Evolutionary conservation across 2,797 vertebrate genomes (phyloP).

Genomic region (Typhlichthys eigenmanni): DNA sequence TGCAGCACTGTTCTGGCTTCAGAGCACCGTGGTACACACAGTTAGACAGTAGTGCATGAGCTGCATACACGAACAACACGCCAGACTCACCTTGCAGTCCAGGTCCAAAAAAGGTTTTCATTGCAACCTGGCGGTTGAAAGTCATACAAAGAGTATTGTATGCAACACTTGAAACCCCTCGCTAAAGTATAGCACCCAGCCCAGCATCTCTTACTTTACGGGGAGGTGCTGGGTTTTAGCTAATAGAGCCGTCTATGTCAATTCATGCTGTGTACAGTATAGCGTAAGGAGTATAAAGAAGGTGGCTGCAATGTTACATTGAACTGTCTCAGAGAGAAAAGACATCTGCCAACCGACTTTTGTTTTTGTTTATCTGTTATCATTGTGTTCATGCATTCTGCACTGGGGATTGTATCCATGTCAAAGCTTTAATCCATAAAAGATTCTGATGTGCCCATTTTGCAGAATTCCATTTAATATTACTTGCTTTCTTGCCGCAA

Average conservation of each 20-base stretch:
- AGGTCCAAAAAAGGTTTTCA: conserved; percentile 33
- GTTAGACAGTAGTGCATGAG: conserved; percentile 45
- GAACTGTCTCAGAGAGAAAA: conserved; percentile 39
- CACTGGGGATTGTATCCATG: conserved; percentile 65
- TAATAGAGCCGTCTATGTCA: conserved; percentile 47
- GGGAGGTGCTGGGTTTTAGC: conserved; percentile 31
- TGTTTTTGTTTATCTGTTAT: conserved; percentile 58
- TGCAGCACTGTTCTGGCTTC: conserved; percentile 52
- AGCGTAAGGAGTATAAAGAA: conserved; percentile 44
- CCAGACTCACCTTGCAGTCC: conserved; percentile 51
- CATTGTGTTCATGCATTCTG: conserved; percentile 69
- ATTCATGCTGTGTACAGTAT: conserved; percentile 15
- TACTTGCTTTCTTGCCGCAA: conserved; percentile 56
- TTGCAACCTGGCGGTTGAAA: conserved; percentile 36
- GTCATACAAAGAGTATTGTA: conserved; percentile 54
- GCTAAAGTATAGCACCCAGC: conserved; percentile 43
- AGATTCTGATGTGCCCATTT: conserved; percentile 68
- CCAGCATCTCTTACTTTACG: conserved; percentile 49
- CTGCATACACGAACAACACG: conserved; percentile 47
- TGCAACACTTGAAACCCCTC: conserved; percentile 52
- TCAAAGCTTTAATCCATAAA: conserved; percentile 78
- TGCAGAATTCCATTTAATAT: conserved; percentile 64
- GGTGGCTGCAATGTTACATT: conserved; percentile 45
- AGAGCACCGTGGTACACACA: conserved; percentile 46
- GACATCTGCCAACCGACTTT: conserved; percentile 48